Conservation (phyloP, 2,888 invertebrate genomes). For the Malacosoma neustria region DNA sequence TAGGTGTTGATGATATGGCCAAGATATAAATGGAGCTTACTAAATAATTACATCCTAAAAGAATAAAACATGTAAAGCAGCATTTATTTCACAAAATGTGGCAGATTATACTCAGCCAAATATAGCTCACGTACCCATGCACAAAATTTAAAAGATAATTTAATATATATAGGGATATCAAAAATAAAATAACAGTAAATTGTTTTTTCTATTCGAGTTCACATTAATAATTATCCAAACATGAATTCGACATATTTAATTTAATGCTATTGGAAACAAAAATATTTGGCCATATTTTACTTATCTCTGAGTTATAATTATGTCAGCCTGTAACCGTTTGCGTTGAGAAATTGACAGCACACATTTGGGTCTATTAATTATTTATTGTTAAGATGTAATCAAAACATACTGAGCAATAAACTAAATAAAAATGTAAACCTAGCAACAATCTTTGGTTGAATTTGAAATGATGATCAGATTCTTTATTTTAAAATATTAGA, state of each 20-base stretch:
- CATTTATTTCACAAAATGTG: too few species aligned
- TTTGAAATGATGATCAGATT: too few species aligned
- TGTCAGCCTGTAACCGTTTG: background rate
- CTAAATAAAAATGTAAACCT: background rate
- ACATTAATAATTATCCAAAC: background rate
- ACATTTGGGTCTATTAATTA: background rate
- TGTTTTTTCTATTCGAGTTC: too few species aligned
- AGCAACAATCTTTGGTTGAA: too few species aligned
- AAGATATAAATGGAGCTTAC: background rate
- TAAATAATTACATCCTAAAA: background rate
- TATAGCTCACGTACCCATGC: too few species aligned
- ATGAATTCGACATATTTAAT: background rate
- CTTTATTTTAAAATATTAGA: too few species aligned
- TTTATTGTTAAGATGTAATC: background rate
- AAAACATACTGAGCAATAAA: background rate
- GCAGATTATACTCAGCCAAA: too few species aligned
- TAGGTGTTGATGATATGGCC: background rate
- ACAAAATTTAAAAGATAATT: too few species aligned
- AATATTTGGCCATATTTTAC: background rate
- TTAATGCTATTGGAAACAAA: background rate
- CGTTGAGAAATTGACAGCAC: background rate
- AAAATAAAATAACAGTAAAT: too few species aligned
- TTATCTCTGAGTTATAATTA: background rate
- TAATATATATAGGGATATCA: too few species aligned
- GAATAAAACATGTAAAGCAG: background rate